Percentiles rank a stretch among this genome's conserved stretches.
Evolutionary conservation across 64 coral and sea anemone species (phyloP).

Genomic region (Platygyra sinensis): DNA sequence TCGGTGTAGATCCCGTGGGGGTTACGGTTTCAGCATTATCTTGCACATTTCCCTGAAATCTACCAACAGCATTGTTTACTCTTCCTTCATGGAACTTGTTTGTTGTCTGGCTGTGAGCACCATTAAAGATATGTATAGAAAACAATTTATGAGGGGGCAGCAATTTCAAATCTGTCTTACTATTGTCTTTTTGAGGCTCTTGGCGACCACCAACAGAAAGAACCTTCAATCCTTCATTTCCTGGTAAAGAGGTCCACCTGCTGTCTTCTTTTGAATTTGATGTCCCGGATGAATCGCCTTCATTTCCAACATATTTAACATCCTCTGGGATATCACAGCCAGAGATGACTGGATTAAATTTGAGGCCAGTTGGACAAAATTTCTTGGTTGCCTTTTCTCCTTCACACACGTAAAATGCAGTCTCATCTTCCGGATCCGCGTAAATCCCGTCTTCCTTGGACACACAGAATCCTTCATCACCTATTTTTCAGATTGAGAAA

Average conservation of each 20-base stretch:
- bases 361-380: slow-evolving; percentile 44
- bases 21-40: background rate
- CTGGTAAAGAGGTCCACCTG: background rate
- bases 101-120: background rate
- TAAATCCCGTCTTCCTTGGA: slow-evolving; percentile 58
- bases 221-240: background rate
- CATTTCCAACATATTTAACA: slow-evolving; percentile 18
- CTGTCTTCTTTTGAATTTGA: background rate
- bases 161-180: background rate
- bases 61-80: background rate
- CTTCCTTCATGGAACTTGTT: background rate
- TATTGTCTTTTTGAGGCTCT: background rate
- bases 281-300: background rate
- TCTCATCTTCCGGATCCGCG: slow-evolving; percentile 46
- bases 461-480: slow-evolving; percentile 42
- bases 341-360: slow-evolving; percentile 55
- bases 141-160: background rate
- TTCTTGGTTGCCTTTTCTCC: slow-evolving; percentile 47
- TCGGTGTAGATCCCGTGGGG: background rate
- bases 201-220: background rate
- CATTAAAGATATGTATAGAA: slow-evolving; percentile 22
- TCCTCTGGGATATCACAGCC: slow-evolving; percentile 39
- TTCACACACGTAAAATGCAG: slow-evolving; percentile 54
- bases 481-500: background rate
- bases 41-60: background rate